These are phyloP conservation scores for Garrulus glandarius DNA, from an alignment of 2,797 vertebrate species.

Conservation along the genomic window DNA sequence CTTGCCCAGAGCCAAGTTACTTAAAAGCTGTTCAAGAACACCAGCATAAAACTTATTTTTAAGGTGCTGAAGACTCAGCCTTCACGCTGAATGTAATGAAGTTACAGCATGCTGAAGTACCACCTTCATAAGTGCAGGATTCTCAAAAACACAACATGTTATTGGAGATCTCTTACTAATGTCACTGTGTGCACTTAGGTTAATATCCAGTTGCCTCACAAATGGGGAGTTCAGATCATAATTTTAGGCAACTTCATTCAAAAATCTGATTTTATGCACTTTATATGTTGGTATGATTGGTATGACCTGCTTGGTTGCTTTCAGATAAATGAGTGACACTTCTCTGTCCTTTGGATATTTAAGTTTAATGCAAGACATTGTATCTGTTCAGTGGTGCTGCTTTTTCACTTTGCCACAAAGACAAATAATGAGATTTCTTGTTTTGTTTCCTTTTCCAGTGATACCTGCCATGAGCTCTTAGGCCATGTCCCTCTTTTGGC, in stretches of 20 bases:
- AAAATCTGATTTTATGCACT: background rate
- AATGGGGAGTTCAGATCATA: background rate
- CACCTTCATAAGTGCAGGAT: background rate
- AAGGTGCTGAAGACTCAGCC: background rate
- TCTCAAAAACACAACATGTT: background rate
- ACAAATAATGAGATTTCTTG: background rate
- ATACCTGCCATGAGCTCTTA: slow-evolving; percentile 93
- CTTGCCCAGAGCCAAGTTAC: background rate
- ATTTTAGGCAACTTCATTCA: background rate
- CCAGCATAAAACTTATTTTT: background rate
- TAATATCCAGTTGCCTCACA: background rate
- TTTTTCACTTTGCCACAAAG: background rate
- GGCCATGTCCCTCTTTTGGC: slow-evolving; percentile 92
- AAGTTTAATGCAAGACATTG: background rate
- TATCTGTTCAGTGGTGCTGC: background rate
- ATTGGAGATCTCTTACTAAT: background rate
- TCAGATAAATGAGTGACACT: background rate
- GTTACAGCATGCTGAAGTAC: background rate
- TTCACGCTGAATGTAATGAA: background rate
- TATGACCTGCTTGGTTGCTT: background rate
- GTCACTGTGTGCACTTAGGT: background rate
- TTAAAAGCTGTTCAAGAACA: background rate
- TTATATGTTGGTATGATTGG: background rate
- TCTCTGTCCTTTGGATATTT: background rate
- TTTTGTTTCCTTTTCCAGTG: slow-evolving; percentile 74